phyloP scores from a whole-genome alignment of 2,797 vertebrate species.

The Malacoraja senta region DNA sequence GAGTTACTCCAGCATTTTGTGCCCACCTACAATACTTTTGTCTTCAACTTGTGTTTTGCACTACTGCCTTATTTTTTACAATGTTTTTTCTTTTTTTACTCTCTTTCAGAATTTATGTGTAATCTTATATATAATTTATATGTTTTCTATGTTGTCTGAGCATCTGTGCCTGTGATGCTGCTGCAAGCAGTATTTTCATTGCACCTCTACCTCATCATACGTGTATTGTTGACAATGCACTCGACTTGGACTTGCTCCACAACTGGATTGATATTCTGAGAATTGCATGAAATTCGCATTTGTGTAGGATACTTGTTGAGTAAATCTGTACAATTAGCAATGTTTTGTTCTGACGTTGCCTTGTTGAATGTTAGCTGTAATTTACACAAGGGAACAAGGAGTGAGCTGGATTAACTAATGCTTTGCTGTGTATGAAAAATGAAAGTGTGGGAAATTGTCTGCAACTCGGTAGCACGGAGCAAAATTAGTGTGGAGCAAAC shows the following conservation, averaged over 20 bases:
- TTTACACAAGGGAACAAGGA: neutral
- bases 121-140: too few relatives aligned
- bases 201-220: too few relatives aligned
- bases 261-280: neutral
- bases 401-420: neutral
- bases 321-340: neutral
- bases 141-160: too few relatives aligned
- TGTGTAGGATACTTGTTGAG: neutral
- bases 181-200: too few relatives aligned
- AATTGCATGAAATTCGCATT: neutral
- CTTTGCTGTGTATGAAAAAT: neutral
- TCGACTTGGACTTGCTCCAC: neutral
- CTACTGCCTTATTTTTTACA: too few relatives aligned
- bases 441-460: conserved; percentile 4
- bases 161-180: too few relatives aligned
- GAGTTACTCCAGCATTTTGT: too few relatives aligned
- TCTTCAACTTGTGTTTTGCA: too few relatives aligned
- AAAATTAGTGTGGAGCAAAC: neutral
- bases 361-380: neutral
- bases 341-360: neutral
- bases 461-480: neutral
- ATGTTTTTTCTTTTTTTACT: too few relatives aligned
- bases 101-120: too few relatives aligned
- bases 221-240: too few relatives aligned
- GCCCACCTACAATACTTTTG: too few relatives aligned